Conservation (phyloP, 2,113 vertebrate species). For the Ammospiza nelsoni region DNA sequence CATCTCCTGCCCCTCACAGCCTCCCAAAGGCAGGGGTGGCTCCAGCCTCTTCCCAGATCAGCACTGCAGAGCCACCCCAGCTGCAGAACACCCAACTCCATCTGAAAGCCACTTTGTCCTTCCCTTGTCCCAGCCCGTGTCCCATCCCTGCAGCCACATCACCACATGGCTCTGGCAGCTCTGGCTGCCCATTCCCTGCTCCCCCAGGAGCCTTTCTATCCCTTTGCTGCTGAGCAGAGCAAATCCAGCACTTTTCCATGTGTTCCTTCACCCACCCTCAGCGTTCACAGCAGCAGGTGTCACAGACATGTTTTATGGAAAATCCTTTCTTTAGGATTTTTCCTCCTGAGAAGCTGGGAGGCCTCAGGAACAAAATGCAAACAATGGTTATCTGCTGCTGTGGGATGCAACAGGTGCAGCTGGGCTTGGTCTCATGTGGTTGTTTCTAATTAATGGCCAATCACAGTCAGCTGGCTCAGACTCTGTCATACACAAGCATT, state of each 20-base stretch:
- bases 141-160: fast-evolving
- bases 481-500: too few relatives aligned
- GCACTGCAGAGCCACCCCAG: neutral
- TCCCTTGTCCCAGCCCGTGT: fast-evolving
- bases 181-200: neutral
- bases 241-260: neutral
- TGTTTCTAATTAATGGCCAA: too few relatives aligned
- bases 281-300: fast-evolving
- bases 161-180: fast-evolving
- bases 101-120: fast-evolving
- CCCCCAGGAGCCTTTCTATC: neutral
- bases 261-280: neutral
- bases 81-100: fast-evolving
- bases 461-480: too few relatives aligned
- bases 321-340: too few relatives aligned
- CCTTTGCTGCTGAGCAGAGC: neutral
- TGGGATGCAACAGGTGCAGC: too few relatives aligned
- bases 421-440: too few relatives aligned
- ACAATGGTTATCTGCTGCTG: too few relatives aligned
- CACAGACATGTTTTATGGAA: too few relatives aligned
- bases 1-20: neutral
- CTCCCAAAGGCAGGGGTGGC: neutral
- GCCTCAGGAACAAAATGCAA: too few relatives aligned
- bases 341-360: too few relatives aligned
- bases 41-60: neutral